Evolutionary conservation across 2,888 invertebrate genomes (phyloP).

Genomic region (Drosophila gaucha): DNA sequence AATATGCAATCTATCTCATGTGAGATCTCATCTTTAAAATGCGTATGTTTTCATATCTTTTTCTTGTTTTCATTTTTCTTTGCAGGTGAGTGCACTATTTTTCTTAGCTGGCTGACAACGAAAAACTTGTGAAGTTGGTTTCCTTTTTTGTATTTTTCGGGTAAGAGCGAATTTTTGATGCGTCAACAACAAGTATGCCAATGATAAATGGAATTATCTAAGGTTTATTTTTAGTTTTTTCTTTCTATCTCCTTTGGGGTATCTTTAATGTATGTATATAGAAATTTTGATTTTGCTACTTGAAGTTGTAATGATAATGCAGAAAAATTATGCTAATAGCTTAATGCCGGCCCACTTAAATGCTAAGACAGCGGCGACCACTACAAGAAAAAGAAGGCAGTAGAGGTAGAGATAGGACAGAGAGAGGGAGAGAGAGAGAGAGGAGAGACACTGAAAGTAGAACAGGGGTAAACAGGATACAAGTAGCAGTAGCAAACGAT

Average conservation of each 20-base stretch:
- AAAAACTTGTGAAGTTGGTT: constrained; percentile 2
- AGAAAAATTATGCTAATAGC: constrained; percentile 76
- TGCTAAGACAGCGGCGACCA: constrained; percentile 63
- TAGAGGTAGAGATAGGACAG: constrained; percentile 2
- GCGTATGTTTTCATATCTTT: background rate
- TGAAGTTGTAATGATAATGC: constrained; percentile 63
- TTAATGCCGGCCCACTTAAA: constrained; percentile 73
- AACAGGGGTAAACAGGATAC: too few species aligned
- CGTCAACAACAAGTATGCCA: constrained; percentile 53
- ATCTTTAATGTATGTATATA: background rate
- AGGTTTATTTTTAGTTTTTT: background rate
- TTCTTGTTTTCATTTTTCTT: constrained; percentile 28
- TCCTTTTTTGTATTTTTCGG: too few species aligned
- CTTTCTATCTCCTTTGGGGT: background rate
- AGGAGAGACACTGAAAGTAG: constrained; percentile 1
- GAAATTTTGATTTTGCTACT: constrained; percentile 28
- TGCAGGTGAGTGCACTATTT: constrained; percentile 66
- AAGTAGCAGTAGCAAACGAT: constrained; percentile 10
- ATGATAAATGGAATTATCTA: constrained; percentile 63
- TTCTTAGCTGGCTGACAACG: background rate
- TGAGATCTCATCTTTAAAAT: background rate
- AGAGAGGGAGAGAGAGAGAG: background rate
- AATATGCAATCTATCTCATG: too few species aligned
- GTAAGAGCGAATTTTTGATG: constrained; percentile 28
- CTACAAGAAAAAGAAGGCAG: constrained; percentile 11